phyloP scores from a whole-genome alignment of 2,797 vertebrate species.

The Natrix natrix region DNA sequence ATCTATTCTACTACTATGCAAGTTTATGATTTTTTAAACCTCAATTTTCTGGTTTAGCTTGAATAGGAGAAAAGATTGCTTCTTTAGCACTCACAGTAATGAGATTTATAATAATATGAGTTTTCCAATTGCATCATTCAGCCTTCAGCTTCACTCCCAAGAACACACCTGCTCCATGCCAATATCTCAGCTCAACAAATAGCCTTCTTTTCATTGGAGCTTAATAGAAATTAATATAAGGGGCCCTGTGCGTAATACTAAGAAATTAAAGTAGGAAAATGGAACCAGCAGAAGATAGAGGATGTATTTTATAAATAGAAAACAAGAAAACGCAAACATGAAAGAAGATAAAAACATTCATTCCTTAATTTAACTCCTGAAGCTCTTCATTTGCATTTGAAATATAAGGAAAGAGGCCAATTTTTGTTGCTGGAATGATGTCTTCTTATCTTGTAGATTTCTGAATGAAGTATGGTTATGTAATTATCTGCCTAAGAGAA shows the following conservation, averaged over 20 bases:
- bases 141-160: constrained; percentile 47
- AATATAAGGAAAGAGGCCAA: not conserved
- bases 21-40: constrained; percentile 39
- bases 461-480: not conserved
- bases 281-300: constrained; percentile 12
- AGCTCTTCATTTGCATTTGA: not conserved
- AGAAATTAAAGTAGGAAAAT: constrained; percentile 39
- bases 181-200: constrained; percentile 45
- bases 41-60: constrained; percentile 32
- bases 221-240: constrained; percentile 52
- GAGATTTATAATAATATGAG: constrained; percentile 48
- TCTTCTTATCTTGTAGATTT: not conserved
- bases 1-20: constrained; percentile 7
- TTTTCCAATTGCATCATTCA: constrained; percentile 4
- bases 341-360: not conserved
- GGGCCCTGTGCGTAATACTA: constrained; percentile 16
- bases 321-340: constrained; percentile 27
- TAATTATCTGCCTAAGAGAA: not conserved
- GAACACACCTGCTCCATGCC: constrained; percentile 47
- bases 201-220: constrained; percentile 45
- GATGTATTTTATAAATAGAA: constrained; percentile 16
- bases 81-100: constrained; percentile 45
- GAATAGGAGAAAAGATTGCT: constrained; percentile 34
- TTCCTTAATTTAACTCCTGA: accelerated
- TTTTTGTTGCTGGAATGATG: not conserved